These are phyloP conservation scores for Muscidifurax raptorellus DNA, from an alignment of 1,140 invertebrate species.

Conservation along the genomic window DNA sequence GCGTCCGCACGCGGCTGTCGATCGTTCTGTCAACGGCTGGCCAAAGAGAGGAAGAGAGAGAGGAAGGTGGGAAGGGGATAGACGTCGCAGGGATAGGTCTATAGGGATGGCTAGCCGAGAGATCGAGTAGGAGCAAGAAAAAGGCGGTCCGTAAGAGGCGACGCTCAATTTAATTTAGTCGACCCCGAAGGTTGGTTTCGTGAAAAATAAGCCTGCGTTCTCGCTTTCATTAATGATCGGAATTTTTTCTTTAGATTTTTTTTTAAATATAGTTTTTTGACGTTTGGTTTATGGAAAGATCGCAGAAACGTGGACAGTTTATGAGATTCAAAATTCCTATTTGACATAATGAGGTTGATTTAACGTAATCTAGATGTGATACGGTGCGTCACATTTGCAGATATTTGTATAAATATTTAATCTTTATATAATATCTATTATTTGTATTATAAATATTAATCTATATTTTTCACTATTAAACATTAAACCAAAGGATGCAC, in stretches of 20 bases:
- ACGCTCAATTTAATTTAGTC: slow-evolving; percentile 32
- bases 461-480: no score
- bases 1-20: not conserved
- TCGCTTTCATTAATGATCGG: not conserved
- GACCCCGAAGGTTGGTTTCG: slow-evolving; percentile 5
- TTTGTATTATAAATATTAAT: no score
- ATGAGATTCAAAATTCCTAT: no score
- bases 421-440: no score
- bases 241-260: not conserved
- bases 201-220: slow-evolving; percentile 15
- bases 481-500: no score
- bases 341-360: no score
- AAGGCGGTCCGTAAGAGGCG: not conserved
- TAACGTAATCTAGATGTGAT: no score
- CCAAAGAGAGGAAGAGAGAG: not conserved
- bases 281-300: no score
- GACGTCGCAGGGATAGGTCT: not conserved
- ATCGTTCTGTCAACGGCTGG: slow-evolving; percentile 26
- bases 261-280: not conserved
- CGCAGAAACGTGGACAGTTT: no score
- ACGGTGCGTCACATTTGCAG: no score
- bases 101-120: not conserved
- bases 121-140: slow-evolving; percentile 6
- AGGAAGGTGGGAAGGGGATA: not conserved
- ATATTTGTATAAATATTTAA: no score